Percentiles rank a stretch among this genome's conserved stretches.
Conservation (phyloP, 2,888 invertebrate genomes). For the Catocala fraxini region DNA sequence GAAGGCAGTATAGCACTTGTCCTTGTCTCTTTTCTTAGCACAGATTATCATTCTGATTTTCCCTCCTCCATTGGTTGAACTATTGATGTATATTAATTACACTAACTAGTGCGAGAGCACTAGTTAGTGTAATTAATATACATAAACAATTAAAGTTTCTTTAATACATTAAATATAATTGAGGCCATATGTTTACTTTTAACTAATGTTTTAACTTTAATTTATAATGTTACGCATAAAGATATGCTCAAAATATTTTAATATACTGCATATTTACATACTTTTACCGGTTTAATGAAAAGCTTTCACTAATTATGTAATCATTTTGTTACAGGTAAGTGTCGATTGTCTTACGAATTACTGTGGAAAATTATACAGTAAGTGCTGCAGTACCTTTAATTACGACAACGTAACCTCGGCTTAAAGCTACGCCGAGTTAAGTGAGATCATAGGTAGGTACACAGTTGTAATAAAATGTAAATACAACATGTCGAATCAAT, state of each 20-base stretch:
- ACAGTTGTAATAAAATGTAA: too few species aligned
- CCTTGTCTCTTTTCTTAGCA: slow-evolving; percentile 35
- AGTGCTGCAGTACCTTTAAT: slow-evolving; percentile 21
- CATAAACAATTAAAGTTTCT: background rate
- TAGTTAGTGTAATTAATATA: too few species aligned
- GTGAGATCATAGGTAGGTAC: background rate
- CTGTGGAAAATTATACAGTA: slow-evolving; percentile 31
- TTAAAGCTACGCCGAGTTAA: background rate
- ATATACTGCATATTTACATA: slow-evolving; percentile 12
- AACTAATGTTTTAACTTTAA: too few species aligned
- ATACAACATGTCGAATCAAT: too few species aligned
- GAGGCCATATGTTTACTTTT: background rate
- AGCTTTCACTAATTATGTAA: slow-evolving; percentile 49
- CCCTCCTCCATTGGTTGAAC: slow-evolving; percentile 16
- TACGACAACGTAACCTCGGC: background rate
- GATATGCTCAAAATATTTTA: slow-evolving; percentile 21
- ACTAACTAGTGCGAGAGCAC: background rate
- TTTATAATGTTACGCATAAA: slow-evolving; percentile 8
- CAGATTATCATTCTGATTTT: slow-evolving; percentile 34
- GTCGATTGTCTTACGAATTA: slow-evolving; percentile 40
- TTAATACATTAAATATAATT: background rate
- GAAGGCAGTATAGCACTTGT: slow-evolving; percentile 40
- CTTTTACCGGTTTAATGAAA: slow-evolving; percentile 21
- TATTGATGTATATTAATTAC: slow-evolving; percentile 8
- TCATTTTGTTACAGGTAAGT: slow-evolving; percentile 77